phyloP scores from a whole-genome alignment of 2,888 invertebrate species.

The Orchesella flavescens region DNA sequence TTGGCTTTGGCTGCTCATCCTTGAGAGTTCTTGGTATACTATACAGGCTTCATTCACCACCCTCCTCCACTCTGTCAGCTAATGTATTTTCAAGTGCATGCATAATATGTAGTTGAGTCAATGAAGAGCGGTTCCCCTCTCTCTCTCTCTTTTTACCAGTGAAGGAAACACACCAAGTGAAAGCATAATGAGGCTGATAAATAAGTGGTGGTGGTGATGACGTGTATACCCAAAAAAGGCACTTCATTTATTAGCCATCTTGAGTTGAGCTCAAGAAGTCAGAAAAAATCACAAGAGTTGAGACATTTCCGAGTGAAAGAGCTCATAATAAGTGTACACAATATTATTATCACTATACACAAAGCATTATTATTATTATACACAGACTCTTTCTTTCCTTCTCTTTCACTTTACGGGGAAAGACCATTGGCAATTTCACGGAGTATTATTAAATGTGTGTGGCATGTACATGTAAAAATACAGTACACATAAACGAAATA shows the following conservation, averaged over 20 bases:
- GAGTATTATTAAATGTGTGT: slow-evolving; percentile 43
- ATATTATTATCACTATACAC: slow-evolving; percentile 40
- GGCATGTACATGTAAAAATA: slow-evolving; percentile 25
- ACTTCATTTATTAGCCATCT: slow-evolving; percentile 48
- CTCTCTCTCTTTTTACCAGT: too few relatives aligned
- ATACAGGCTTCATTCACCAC: too few relatives aligned
- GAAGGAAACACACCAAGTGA: neutral
- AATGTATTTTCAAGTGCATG: too few relatives aligned
- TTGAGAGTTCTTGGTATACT: too few relatives aligned
- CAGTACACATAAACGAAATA: slow-evolving; percentile 42
- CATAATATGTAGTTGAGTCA: too few relatives aligned
- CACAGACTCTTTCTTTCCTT: neutral
- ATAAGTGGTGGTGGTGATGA: slow-evolving; percentile 16
- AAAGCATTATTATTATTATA: slow-evolving; percentile 11
- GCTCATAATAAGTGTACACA: slow-evolving; percentile 31
- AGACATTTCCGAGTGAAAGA: slow-evolving; percentile 30
- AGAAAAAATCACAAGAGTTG: slow-evolving; percentile 32
- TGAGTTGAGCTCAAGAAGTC: slow-evolving; percentile 23
- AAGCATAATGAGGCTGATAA: slow-evolving; percentile 36
- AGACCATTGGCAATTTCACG: slow-evolving; percentile 28
- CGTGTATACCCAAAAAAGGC: slow-evolving; percentile 17
- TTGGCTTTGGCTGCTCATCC: too few relatives aligned
- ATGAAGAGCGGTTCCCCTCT: too few relatives aligned
- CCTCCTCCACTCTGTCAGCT: too few relatives aligned
- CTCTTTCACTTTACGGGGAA: neutral